These are phyloP conservation scores for Plectus sambesii DNA, from an alignment of 1,140 invertebrate genomes.

Conservation along the genomic window DNA sequence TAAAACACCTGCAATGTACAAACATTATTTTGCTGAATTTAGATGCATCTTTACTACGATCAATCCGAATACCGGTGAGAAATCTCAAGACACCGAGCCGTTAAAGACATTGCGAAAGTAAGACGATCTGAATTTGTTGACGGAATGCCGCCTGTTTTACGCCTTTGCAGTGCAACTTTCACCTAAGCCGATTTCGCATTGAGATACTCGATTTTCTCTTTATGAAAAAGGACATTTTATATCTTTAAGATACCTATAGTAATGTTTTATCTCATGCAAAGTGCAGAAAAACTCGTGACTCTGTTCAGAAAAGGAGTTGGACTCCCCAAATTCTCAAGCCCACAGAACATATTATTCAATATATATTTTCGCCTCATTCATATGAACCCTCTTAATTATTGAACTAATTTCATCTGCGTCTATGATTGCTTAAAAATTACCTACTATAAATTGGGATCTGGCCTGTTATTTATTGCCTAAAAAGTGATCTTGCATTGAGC, in stretches of 20 bases:
- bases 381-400: too few relatives aligned
- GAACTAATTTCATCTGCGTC: too few relatives aligned
- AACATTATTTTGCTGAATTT: slow-evolving; percentile 7
- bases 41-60: slow-evolving; percentile 42
- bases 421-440: too few relatives aligned
- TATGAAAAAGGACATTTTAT: slow-evolving; percentile 1
- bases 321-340: too few relatives aligned
- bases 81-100: slow-evolving; percentile 38
- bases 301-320: too few relatives aligned
- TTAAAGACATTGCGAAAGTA: slow-evolving; percentile 38
- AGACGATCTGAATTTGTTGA: slow-evolving; percentile 20
- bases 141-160: slow-evolving; percentile 18
- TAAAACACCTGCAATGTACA: slow-evolving; percentile 10
- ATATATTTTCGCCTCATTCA: too few relatives aligned
- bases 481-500: too few relatives aligned
- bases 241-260: slow-evolving; percentile 3
- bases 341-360: too few relatives aligned
- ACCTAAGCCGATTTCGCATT: slow-evolving; percentile 9
- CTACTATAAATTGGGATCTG: too few relatives aligned
- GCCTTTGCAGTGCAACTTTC: slow-evolving; percentile 23
- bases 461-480: too few relatives aligned
- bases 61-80: slow-evolving; percentile 37
- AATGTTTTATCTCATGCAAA: background rate
- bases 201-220: background rate
- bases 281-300: background rate